These are phyloP conservation scores for Drosophila takahashii DNA, from an alignment of 1,140 invertebrate genomes.

Conservation along the genomic window DNA sequence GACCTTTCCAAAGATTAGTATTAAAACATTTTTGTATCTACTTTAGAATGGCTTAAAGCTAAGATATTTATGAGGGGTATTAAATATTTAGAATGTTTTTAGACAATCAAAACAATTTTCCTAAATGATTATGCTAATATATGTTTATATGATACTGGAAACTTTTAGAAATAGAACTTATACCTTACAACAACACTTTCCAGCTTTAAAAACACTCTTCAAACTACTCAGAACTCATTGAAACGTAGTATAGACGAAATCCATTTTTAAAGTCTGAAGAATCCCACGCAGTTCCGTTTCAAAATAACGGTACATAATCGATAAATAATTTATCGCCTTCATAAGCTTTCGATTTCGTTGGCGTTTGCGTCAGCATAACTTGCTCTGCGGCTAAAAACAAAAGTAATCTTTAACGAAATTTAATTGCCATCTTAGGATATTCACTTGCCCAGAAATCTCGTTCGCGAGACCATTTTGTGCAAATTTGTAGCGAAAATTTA, in stretches of 20 bases:
- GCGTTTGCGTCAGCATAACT: conserved; percentile 34
- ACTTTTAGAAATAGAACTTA: background rate
- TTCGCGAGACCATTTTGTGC: conserved; percentile 32
- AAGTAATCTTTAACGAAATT: conserved; percentile 18
- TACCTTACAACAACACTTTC: background rate
- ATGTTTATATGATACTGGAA: too few relatives aligned
- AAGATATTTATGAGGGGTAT: background rate
- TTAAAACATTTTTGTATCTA: background rate
- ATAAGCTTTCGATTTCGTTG: conserved; percentile 31
- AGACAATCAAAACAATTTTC: background rate
- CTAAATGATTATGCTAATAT: background rate
- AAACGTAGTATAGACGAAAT: background rate
- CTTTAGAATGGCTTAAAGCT: background rate
- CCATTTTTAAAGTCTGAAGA: background rate
- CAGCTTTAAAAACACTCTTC: background rate
- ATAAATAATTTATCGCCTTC: conserved; percentile 24
- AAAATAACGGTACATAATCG: conserved; percentile 26
- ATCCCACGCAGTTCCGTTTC: conserved; percentile 2
- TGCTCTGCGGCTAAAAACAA: conserved; percentile 33
- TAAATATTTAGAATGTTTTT: background rate
- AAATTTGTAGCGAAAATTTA: conserved; percentile 46
- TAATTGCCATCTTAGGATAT: conserved; percentile 19
- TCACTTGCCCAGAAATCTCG: conserved; percentile 30
- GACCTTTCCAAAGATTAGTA: background rate
- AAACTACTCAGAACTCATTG: background rate